Conservation (phyloP, 2,113 vertebrate genomes). For the Oceanites oceanicus region DNA sequence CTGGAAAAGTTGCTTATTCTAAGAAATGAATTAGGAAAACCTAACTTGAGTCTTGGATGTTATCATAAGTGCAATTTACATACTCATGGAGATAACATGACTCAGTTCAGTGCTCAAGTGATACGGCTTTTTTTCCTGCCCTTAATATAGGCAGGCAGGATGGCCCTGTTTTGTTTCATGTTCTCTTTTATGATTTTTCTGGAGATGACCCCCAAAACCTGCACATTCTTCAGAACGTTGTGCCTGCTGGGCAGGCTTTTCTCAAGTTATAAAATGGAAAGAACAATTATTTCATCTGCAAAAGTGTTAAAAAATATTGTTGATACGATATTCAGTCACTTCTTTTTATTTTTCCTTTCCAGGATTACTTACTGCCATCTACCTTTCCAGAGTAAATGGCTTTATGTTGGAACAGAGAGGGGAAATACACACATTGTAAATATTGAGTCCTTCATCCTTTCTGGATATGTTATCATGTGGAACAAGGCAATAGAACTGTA, state of each 20-base stretch:
- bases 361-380: constrained; percentile 98
- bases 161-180: neutral
- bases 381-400: constrained; percentile 99
- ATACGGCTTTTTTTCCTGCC: neutral
- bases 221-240: neutral
- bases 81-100: neutral
- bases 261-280: neutral
- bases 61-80: neutral
- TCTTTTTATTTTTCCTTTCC: constrained; percentile 58
- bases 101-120: neutral
- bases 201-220: neutral
- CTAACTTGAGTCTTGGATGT: neutral
- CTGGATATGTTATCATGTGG: constrained; percentile 99
- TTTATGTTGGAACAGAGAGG: constrained; percentile 96
- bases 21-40: neutral
- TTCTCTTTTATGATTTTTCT: neutral
- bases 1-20: neutral
- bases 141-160: neutral
- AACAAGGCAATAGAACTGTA: constrained; percentile 99
- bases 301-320: neutral
- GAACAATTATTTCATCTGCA: constrained; percentile 39
- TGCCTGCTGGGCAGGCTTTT: neutral
- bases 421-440: constrained; percentile 99
- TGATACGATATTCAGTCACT: neutral
- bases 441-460: constrained; percentile 96